Base-by-base conservation (phyloP, 2,113 vertebrate species). In the Bombycilla garrulus region DNA sequence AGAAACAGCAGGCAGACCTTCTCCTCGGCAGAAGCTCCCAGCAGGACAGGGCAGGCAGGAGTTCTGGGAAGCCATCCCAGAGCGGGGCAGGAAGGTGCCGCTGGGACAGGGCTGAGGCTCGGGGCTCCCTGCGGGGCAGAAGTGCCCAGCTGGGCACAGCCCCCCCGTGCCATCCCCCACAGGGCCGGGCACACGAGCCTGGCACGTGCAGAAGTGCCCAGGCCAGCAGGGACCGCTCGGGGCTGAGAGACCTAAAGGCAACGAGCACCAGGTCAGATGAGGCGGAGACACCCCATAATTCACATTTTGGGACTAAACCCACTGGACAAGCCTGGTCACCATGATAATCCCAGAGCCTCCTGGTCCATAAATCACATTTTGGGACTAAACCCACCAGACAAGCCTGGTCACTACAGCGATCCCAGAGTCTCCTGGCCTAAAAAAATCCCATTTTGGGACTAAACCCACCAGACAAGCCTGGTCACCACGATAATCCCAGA, bases 121-220 rank as follows among this genome's bases (percentile, higher is more conserved):
- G 48, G 96, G 96, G 82, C 98, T 98, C 5, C 98, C 98, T 58
- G 97, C 64, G 3, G 98, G 98, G 93, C 99, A 99, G 94, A 97
- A 98, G 21, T 91, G 97, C 19, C 99, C 99, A 15, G 96, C 87
- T 26, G 98, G 99, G 94, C 99, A 99, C 17, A 97, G 81, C 35
- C 83, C 98, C 67, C 99, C 99, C 4, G 71, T 69, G 16, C 78
- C 90, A 36, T 92, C 92, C 1, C 88, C 42, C 36, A 57, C 64
- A 36, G 98, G 98, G 33, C 67, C 95, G 21, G 98, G 97, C 2
- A 97, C 83, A 42, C 9, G 94, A 19, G 98, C 98, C 62, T 97
- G 97, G 36, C 96, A 82, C n/a, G 60, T 83, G 93, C 99, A 99
- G 97, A 98, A 99, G 78, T 98, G 98, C 5, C 98, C 98, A 0